These are phyloP conservation scores for Chromis chromis DNA, from an alignment of 2,797 vertebrate genomes.

Conservation along the genomic window DNA sequence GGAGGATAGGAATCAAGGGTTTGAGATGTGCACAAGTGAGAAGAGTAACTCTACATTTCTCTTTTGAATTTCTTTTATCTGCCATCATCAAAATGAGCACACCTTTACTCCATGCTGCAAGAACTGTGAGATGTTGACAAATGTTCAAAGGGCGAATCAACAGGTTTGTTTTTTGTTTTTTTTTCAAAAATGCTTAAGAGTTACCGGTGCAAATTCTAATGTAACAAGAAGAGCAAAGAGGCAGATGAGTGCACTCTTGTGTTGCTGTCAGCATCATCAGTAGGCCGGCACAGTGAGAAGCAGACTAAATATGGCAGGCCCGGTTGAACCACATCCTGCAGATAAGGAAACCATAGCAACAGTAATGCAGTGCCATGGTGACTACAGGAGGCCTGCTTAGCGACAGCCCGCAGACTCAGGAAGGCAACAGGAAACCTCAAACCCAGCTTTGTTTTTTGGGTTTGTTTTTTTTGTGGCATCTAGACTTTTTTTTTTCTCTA, in stretches of 20 bases:
- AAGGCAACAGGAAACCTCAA: slow-evolving; percentile 59
- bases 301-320: slow-evolving; percentile 81
- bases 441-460: neutral
- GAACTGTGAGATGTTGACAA: slow-evolving; percentile 3
- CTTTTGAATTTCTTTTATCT: no score
- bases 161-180: slow-evolving; percentile 24
- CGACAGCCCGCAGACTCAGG: slow-evolving; percentile 44
- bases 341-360: slow-evolving; percentile 87
- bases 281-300: slow-evolving; percentile 41
- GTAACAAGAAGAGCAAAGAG: slow-evolving; percentile 32
- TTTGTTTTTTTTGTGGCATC: neutral
- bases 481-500: neutral
- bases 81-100: neutral
- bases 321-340: slow-evolving; percentile 80
- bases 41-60: neutral
- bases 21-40: neutral
- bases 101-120: neutral
- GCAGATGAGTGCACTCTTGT: slow-evolving; percentile 49
- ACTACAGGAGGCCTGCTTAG: slow-evolving; percentile 65
- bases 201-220: slow-evolving; percentile 19
- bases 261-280: slow-evolving; percentile 64
- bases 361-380: slow-evolving; percentile 74
- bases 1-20: slow-evolving; percentile 32
- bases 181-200: neutral
- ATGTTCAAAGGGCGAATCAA: slow-evolving; percentile 9